A percentile compares a stretch with the other conserved stretches of the same genome.
Evolutionary conservation across 2,888 invertebrate species (phyloP).

Genomic region (Pseudococcus viburni): DNA sequence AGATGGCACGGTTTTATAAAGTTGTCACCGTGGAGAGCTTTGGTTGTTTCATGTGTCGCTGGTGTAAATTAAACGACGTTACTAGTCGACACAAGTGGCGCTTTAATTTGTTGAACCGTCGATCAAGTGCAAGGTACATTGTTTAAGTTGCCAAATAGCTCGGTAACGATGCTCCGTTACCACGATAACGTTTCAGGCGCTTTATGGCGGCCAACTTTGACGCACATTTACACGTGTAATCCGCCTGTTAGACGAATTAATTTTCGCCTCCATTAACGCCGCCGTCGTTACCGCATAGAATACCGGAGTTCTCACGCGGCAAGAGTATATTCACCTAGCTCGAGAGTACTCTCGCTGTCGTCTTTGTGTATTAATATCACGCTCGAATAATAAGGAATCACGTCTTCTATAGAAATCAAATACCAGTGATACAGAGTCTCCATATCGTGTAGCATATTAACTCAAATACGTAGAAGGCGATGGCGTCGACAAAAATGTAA

Average conservation of each 20-base stretch:
- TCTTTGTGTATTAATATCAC: not conserved
- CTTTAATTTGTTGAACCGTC: slow-evolving; percentile 28
- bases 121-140: not conserved
- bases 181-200: not conserved
- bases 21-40: not conserved
- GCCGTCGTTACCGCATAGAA: not conserved
- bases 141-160: slow-evolving; percentile 4
- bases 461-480: not conserved
- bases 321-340: not conserved
- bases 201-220: not conserved
- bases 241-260: not conserved
- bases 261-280: not conserved
- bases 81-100: not conserved
- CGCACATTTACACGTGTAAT: slow-evolving; percentile 18
- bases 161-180: slow-evolving; percentile 14
- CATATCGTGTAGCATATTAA: slow-evolving; percentile 1
- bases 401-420: slow-evolving; percentile 3
- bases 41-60: not conserved
- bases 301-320: not conserved
- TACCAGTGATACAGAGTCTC: not conserved
- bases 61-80: not conserved
- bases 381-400: slow-evolving; percentile 27
- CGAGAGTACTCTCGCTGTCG: not conserved
- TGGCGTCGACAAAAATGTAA: not conserved
- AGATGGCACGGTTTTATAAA: not conserved